Evolutionary conservation across 2,888 invertebrate species (phyloP).

Genomic region (Caenorhabditis sulstoni): DNA sequence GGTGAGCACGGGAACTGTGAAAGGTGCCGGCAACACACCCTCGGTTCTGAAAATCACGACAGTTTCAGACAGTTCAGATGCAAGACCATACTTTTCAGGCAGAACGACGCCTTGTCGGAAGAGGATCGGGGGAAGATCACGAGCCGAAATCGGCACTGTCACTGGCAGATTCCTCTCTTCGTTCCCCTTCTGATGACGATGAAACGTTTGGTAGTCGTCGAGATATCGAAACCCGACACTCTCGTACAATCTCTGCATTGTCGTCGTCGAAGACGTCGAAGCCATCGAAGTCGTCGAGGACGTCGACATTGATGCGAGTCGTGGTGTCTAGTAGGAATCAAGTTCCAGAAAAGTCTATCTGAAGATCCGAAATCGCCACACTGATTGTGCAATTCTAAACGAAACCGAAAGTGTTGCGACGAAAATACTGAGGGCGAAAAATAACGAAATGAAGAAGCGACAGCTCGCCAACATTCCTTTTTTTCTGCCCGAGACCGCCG

Average conservation of each 20-base stretch:
- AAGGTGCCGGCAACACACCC: slow-evolving; percentile 9
- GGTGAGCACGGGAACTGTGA: slow-evolving; percentile 18
- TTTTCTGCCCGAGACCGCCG: too few relatives aligned
- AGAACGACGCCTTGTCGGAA: slow-evolving; percentile 4
- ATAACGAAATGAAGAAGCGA: too few relatives aligned
- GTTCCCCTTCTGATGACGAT: slow-evolving; percentile 38
- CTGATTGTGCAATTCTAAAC: too few relatives aligned
- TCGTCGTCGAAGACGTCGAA: too few relatives aligned
- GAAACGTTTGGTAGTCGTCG: slow-evolving; percentile 19
- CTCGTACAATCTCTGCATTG: slow-evolving; percentile 1
- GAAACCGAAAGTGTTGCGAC: too few relatives aligned
- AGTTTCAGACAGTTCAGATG: not conserved
- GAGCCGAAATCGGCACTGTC: not conserved
- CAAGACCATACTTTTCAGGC: slow-evolving; percentile 19
- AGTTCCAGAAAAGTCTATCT: too few relatives aligned
- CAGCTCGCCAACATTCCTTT: too few relatives aligned
- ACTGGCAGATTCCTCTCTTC: not conserved
- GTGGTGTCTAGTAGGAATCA: too few relatives aligned
- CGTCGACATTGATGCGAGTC: too few relatives aligned
- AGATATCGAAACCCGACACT: slow-evolving; percentile 15
- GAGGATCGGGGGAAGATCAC: slow-evolving; percentile 4
- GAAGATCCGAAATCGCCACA: too few relatives aligned
- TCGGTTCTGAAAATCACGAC: slow-evolving; percentile 3
- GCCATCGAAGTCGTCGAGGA: not conserved
- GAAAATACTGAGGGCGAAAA: too few relatives aligned